These are phyloP conservation scores for Coilia nasus DNA, from an alignment of 2,797 vertebrate genomes.

Conservation along the genomic window DNA sequence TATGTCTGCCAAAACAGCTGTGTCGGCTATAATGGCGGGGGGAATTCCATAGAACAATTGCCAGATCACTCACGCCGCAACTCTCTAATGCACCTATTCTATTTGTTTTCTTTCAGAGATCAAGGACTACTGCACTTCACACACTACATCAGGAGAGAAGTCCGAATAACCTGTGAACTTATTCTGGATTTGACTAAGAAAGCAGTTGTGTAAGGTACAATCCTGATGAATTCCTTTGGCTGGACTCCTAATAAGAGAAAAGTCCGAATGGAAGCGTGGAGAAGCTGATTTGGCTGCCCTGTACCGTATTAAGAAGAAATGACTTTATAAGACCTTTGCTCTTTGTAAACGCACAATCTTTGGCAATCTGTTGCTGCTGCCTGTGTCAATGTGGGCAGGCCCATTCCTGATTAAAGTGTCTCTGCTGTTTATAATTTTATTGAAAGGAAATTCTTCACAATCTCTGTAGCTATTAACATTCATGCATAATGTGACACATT, in stretches of 20 bases:
- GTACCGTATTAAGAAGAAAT: not conserved
- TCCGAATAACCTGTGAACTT: not conserved
- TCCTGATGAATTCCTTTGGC: not conserved
- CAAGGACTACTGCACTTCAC: slow-evolving; percentile 70
- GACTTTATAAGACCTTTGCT: not conserved
- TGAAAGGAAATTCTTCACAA: not conserved
- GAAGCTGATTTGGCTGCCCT: not conserved
- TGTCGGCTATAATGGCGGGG: not conserved
- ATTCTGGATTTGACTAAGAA: not conserved
- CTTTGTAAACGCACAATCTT: not conserved
- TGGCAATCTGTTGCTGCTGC: not conserved
- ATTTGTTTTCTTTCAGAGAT: slow-evolving; percentile 62
- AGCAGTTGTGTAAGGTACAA: not conserved
- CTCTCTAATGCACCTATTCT: not conserved
- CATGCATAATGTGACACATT: not conserved
- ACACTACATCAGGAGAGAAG: slow-evolving; percentile 50
- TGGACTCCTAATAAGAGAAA: not conserved
- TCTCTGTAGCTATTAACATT: not conserved
- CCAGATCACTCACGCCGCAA: not conserved
- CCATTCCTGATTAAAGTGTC: not conserved
- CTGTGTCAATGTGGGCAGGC: not conserved
- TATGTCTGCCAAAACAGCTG: not conserved
- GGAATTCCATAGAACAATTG: too few species aligned
- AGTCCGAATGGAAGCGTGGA: not conserved
- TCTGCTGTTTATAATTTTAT: not conserved